Percentiles rank a stretch among this genome's conserved stretches.
Conservation (phyloP, 2,797 vertebrate species). For the Myoxocephalus aenaeus region DNA sequence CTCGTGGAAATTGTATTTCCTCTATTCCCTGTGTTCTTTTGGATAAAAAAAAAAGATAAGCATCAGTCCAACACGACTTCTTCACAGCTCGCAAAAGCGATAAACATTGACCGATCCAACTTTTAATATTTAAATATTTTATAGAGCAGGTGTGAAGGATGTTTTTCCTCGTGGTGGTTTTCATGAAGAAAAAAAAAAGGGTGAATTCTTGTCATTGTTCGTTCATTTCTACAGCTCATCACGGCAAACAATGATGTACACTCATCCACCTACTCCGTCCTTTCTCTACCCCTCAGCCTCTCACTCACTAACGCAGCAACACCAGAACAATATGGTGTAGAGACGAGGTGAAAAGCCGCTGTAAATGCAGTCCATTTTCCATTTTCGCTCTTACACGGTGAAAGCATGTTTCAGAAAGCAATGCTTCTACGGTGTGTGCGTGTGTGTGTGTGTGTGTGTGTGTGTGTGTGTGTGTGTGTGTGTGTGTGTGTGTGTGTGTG, state of each 20-base stretch:
- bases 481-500: constrained; percentile 9
- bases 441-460: constrained; percentile 4
- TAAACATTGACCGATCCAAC: constrained; percentile 20
- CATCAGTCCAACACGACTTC: constrained; percentile 13
- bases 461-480: not conserved
- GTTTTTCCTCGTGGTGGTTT: not conserved
- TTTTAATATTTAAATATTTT: not conserved
- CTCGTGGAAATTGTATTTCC: constrained; percentile 44
- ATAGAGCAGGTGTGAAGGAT: constrained; percentile 10
- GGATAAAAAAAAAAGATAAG: constrained; percentile 27
- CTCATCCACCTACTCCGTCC: constrained; percentile 14
- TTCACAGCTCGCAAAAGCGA: constrained; percentile 23
- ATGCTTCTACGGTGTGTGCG: not conserved
- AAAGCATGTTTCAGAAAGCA: constrained; percentile 35
- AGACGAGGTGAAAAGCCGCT: constrained; percentile 27
- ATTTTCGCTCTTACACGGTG: constrained; percentile 18
- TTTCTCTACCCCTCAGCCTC: constrained; percentile 11
- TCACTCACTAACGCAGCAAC: constrained; percentile 5
- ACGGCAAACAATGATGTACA: constrained; percentile 19
- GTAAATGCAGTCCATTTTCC: constrained; percentile 38
- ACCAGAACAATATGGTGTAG: constrained; percentile 1
- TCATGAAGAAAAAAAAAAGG: not conserved
- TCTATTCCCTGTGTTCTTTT: constrained; percentile 21
- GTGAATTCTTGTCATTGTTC: constrained; percentile 3
- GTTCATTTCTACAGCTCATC: constrained; percentile 22